Conservation (phyloP, 2,113 vertebrate genomes). For the Talpa occidentalis region DNA sequence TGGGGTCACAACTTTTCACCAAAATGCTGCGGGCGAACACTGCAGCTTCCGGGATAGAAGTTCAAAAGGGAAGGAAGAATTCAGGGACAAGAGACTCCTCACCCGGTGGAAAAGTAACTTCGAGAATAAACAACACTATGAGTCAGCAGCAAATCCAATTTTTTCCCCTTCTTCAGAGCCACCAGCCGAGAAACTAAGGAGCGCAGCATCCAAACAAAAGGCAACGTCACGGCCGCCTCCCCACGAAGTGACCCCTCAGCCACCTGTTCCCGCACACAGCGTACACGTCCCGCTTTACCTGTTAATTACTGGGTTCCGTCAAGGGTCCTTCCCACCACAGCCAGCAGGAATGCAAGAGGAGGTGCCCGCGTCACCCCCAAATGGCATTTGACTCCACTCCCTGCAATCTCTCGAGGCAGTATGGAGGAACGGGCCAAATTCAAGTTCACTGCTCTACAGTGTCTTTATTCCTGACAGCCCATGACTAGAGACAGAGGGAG, state of each 20-base stretch:
- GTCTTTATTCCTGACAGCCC: constrained; percentile 65
- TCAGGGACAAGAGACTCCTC: neutral
- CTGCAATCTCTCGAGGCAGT: constrained; percentile 64
- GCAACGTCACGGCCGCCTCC: neutral
- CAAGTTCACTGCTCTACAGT: constrained; percentile 59
- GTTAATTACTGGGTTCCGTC: constrained; percentile 67
- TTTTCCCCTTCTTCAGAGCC: neutral
- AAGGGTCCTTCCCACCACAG: constrained; percentile 73
- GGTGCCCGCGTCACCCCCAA: constrained; percentile 69
- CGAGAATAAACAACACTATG: neutral
- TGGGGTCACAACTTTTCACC: constrained; percentile 6
- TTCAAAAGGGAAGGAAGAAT: neutral
- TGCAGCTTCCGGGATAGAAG: neutral
- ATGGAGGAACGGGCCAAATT: constrained; percentile 79
- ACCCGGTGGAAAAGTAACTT: neutral
- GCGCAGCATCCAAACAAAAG: neutral
- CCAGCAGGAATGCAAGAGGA: constrained; percentile 71
- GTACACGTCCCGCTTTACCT: constrained; percentile 71
- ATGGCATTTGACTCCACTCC: constrained; percentile 78
- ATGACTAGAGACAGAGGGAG: constrained; percentile 33
- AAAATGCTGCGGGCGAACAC: neutral
- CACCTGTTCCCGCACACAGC: neutral
- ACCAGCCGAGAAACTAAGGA: neutral
- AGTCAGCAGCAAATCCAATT: neutral
- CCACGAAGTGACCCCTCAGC: neutral